These are phyloP conservation scores for Grammomys surdaster DNA, from an alignment of 2,113 vertebrate species.

Conservation along the genomic window DNA sequence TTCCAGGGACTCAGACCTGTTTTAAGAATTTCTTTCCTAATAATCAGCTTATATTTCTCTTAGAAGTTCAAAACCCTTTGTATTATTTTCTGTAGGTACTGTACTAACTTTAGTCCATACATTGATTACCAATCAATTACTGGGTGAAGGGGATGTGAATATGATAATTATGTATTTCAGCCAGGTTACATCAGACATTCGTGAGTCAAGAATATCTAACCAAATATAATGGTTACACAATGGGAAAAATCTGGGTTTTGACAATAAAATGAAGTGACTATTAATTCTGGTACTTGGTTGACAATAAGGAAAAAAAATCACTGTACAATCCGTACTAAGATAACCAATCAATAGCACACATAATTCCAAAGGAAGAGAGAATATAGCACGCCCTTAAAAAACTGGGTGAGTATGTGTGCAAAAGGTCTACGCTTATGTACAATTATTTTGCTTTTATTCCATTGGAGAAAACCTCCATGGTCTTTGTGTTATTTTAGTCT, in stretches of 20 bases:
- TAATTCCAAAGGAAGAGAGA: neutral
- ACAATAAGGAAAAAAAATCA: neutral
- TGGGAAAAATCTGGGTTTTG: neutral
- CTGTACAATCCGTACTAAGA: neutral
- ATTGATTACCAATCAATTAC: neutral
- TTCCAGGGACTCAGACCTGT: neutral
- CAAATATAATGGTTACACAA: neutral
- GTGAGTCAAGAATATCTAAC: neutral
- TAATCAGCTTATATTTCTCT: neutral
- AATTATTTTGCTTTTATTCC: neutral
- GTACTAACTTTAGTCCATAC: neutral
- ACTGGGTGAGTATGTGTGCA: neutral
- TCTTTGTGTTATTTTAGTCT: neutral
- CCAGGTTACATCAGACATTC: neutral
- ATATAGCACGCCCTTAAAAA: neutral
- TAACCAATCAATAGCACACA: neutral
- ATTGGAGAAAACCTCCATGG: neutral
- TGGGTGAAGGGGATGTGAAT: neutral
- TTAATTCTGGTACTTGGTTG: neutral
- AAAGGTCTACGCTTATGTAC: neutral
- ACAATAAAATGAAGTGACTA: neutral
- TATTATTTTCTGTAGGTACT: neutral
- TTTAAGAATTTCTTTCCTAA: neutral
- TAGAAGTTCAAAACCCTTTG: neutral
- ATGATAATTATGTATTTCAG: neutral